Evolutionary conservation across 2,888 invertebrate species (phyloP).

Genomic region (Diadromus collaris): DNA sequence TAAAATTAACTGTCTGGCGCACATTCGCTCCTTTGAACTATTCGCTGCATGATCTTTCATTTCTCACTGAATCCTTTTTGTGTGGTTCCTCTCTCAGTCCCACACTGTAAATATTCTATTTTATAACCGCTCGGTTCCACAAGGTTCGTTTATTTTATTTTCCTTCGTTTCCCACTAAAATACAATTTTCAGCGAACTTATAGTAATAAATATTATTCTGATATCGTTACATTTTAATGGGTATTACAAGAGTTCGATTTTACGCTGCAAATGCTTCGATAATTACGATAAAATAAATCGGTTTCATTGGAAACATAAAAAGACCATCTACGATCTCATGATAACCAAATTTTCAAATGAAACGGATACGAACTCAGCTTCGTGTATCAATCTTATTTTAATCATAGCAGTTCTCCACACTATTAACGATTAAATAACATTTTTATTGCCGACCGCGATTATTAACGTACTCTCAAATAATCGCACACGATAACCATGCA

Average conservation of each 20-base stretch:
- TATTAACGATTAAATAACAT: constrained; percentile 6
- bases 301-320: not conserved
- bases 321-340: not conserved
- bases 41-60: not conserved
- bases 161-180: not conserved
- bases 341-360: not conserved
- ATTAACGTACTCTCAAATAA: not conserved
- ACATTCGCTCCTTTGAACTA: not conserved
- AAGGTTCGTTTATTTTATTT: no score
- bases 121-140: no score
- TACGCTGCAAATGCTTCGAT: not conserved
- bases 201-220: not conserved
- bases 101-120: not conserved
- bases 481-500: not conserved
- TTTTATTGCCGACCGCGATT: not conserved
- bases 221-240: not conserved
- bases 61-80: not conserved
- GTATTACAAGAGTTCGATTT: not conserved
- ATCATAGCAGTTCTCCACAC: constrained; percentile 14
- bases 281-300: not conserved
- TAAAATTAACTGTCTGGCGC: not conserved
- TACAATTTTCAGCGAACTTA: not conserved
- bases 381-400: constrained; percentile 12
- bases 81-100: no score
- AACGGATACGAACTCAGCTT: not conserved